Percentiles rank a stretch among this genome's conserved stretches.
phyloP scores from a whole-genome alignment of 2,888 invertebrate species.

The Phaedon cochleariae region DNA sequence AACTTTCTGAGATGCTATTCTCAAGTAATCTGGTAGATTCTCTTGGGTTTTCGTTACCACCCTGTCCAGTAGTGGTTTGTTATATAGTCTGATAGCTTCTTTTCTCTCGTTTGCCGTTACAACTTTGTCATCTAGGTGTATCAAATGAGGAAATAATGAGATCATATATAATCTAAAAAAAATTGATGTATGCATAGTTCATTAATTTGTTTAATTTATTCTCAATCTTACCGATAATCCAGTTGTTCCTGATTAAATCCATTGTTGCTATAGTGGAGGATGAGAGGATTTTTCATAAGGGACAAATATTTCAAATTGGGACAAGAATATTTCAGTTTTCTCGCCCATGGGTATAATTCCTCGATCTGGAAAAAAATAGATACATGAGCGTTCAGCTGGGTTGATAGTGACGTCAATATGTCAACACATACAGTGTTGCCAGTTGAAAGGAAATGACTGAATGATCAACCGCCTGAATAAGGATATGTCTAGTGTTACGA shows the following conservation, averaged over 20 bases:
- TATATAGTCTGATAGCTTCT: conserved; percentile 71
- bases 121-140: conserved; percentile 75
- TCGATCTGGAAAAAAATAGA: conserved; percentile 36
- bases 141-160: conserved; percentile 73
- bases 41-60: conserved; percentile 54
- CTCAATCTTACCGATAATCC: conserved; percentile 81
- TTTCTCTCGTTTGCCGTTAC: conserved; percentile 72
- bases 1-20: conserved; percentile 49
- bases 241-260: conserved; percentile 78
- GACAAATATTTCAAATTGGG: conserved; percentile 80
- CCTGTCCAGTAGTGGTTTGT: conserved; percentile 68
- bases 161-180: conserved; percentile 75
- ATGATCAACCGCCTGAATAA: too few relatives aligned
- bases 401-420: too few relatives aligned
- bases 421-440: too few relatives aligned
- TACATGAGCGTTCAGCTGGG: too few relatives aligned
- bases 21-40: conserved; percentile 50
- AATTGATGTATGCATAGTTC: too few relatives aligned
- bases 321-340: conserved; percentile 73
- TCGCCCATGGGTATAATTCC: conserved; percentile 74
- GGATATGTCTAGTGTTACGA: too few relatives aligned
- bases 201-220: too few relatives aligned
- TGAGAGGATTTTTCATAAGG: conserved; percentile 86
- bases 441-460: too few relatives aligned
- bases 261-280: conserved; percentile 80